Conservation (phyloP, 2,888 invertebrate genomes). For the Synergus laeviventris region DNA sequence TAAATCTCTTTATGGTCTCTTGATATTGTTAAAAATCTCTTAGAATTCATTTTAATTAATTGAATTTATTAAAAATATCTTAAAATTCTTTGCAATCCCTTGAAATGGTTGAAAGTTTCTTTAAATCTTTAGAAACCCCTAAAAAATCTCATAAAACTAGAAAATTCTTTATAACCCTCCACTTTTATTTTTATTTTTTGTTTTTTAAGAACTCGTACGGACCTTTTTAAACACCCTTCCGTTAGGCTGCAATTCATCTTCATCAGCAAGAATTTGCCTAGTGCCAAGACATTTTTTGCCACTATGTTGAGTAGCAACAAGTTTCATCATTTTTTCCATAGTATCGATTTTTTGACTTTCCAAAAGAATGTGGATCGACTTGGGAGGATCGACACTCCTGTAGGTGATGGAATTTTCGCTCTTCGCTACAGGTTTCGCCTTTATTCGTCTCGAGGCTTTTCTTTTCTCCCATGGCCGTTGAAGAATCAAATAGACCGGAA, state of each 20-base stretch:
- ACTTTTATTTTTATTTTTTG: too few species aligned
- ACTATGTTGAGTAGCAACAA: conserved; percentile 85
- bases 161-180: background rate
- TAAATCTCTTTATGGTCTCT: too few species aligned
- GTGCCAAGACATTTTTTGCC: conserved; percentile 91
- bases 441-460: conserved; percentile 85
- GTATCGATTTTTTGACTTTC: conserved; percentile 87
- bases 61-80: too few species aligned
- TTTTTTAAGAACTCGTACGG: background rate
- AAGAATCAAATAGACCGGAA: conserved; percentile 91
- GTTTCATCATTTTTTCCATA: conserved; percentile 89
- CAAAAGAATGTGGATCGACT: conserved; percentile 84
- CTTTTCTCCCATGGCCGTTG: conserved; percentile 93
- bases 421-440: conserved; percentile 84
- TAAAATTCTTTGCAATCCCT: too few species aligned
- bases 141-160: too few species aligned
- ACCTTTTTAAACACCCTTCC: conserved; percentile 98
- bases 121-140: too few species aligned
- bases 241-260: conserved; percentile 95
- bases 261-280: conserved; percentile 92
- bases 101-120: too few species aligned
- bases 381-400: conserved; percentile 84
- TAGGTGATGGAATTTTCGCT: conserved; percentile 84
- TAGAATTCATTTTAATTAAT: too few species aligned
- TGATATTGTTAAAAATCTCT: too few species aligned